These are phyloP conservation scores for Circaetus cinerascens DNA, from an alignment of 2,113 vertebrate genomes.

Conservation along the genomic window DNA sequence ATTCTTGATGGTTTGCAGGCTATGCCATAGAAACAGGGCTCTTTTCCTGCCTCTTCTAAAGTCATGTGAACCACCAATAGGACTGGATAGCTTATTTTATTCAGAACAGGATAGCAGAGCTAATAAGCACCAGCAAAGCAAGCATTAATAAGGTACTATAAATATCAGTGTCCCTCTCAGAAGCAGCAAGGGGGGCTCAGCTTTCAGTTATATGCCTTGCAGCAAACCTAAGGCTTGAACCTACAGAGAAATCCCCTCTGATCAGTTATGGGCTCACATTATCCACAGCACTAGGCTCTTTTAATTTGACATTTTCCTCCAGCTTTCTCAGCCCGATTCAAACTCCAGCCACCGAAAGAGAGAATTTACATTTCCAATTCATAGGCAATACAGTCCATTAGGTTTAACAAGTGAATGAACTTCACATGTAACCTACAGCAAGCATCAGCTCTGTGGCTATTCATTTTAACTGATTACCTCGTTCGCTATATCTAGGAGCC, in stretches of 20 bases:
- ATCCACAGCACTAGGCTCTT: not conserved
- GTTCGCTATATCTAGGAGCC: constrained; percentile 40
- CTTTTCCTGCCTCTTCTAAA: not conserved
- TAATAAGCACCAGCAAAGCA: constrained; percentile 5
- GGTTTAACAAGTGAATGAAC: constrained; percentile 61
- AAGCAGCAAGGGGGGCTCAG: not conserved
- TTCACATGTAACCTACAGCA: constrained; percentile 42
- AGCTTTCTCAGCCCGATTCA: not conserved
- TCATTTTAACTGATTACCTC: constrained; percentile 48
- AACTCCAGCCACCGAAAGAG: not conserved
- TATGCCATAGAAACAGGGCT: not conserved
- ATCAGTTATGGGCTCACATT: not conserved
- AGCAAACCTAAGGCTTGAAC: not conserved
- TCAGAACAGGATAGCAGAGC: not conserved
- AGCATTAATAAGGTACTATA: constrained; percentile 1
- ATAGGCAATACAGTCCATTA: constrained; percentile 47
- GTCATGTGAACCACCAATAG: not conserved
- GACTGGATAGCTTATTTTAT: not conserved
- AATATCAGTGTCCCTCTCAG: not conserved
- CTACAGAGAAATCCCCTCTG: not conserved
- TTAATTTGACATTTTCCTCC: constrained; percentile 17
- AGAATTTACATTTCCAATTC: constrained; percentile 48
- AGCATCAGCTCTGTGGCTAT: constrained; percentile 37
- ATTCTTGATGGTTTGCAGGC: fast-evolving
- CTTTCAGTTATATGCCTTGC: not conserved